Evolutionary conservation across 2,113 vertebrate species (phyloP), one percentile per base, ranked within the genome.

Genomic region (Spermophilus dauricus): DNA sequence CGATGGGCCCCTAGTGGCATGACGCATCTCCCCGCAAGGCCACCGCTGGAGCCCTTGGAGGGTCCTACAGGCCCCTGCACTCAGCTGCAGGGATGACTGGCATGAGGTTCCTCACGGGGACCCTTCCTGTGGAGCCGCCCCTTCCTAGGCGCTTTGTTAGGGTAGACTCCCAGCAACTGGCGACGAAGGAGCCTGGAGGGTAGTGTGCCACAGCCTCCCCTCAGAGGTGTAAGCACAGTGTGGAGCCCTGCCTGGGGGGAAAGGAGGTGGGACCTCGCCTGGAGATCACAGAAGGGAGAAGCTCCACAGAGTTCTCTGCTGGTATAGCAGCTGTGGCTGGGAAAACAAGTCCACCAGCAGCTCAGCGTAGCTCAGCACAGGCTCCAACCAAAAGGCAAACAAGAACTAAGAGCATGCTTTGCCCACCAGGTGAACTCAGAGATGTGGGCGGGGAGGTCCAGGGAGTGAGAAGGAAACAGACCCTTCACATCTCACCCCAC

Each of bases 351-450:
- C 48, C 78, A 14, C 3, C 1, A 16, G n/a, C 28, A 28, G 16
- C 32, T 22, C 37, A 14, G 26, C n/a, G 32, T 22, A 28, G 14
- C 32, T 22, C 37, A 14, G 26, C 39, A 5, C 37, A 2, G 4
- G 8, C 10, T 84, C 88, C 58, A 30, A 58, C 32, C n/a, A 11
- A 39, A 26, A 83, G 61, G 76, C 61, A 14, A 9, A 32, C 20
- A 0, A 1, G 32, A 78, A 5, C 11, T 4, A 73, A 18, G 58
- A 72, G 39, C 12, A 1, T 30, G 7, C 24, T 2, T 12, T 6
- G 51, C 53, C 53, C n/a, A 0, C 4, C 4, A 14, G 32, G 4
- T 70, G 56, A 32, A 82, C 5, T 14, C 48, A 51, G 48, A 51
- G 48, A 51, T 8, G 8, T 26, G 61, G 24, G 61, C 11, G 24